phyloP scores from a whole-genome alignment of 2,888 invertebrate genomes.

The Flexamia atlantica region DNA sequence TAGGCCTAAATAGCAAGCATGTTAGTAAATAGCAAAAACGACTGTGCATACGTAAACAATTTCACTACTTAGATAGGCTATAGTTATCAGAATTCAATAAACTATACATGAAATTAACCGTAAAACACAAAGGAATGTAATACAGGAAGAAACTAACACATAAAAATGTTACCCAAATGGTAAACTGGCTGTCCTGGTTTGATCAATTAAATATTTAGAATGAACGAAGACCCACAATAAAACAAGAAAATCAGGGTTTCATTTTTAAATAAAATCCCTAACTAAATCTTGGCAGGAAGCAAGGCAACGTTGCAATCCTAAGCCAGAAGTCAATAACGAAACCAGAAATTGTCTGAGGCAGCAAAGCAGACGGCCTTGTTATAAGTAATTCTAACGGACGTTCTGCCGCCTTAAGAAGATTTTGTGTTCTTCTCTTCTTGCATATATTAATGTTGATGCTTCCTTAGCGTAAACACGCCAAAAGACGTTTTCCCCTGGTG shows the following conservation, averaged over 20 bases:
- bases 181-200: no score
- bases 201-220: no score
- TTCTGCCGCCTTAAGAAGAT: constrained; percentile 8
- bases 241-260: background rate
- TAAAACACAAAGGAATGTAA: no score
- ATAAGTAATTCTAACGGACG: constrained; percentile 17
- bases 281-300: background rate
- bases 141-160: no score
- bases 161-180: no score
- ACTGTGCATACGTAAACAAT: no score
- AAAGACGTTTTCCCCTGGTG: no score
- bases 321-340: constrained; percentile 35
- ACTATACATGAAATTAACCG: no score
- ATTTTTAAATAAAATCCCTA: constrained; percentile 2
- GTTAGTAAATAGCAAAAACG: background rate
- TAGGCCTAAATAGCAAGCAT: background rate
- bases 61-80: no score
- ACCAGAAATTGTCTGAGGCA: constrained; percentile 25
- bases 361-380: background rate
- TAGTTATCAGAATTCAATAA: no score
- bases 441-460: background rate
- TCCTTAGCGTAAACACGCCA: no score
- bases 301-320: background rate
- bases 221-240: no score
- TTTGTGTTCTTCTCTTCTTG: background rate